Conservation (phyloP, 2,113 vertebrate species). For the Argyrosomus japonicus region DNA sequence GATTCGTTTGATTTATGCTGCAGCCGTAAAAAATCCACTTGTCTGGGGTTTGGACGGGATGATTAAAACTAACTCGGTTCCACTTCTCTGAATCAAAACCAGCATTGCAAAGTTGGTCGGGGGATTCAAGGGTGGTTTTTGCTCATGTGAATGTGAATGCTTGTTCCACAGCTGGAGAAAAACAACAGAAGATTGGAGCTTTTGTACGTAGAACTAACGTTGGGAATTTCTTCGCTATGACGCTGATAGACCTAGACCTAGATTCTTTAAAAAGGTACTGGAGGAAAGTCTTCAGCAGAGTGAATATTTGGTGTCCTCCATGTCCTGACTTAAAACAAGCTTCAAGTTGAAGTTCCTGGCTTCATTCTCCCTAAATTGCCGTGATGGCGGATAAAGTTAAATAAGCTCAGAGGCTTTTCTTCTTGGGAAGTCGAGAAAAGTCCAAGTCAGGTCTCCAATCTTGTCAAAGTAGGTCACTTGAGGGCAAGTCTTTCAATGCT, state of each 20-base stretch:
- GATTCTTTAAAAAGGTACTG: neutral
- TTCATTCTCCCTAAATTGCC: neutral
- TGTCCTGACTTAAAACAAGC: neutral
- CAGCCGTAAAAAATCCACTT: conserved; percentile 16
- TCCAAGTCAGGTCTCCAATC: neutral
- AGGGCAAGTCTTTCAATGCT: neutral
- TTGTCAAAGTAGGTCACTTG: no score
- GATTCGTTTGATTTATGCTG: conserved; percentile 16
- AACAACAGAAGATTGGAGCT: neutral
- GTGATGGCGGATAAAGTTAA: neutral
- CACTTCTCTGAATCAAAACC: neutral
- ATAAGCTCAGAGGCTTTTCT: neutral
- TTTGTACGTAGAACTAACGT: neutral
- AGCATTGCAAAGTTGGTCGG: neutral
- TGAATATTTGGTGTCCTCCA: neutral
- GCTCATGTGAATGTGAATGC: neutral
- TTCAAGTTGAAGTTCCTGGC: neutral
- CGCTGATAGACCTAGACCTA: neutral
- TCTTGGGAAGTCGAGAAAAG: neutral
- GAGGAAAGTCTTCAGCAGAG: neutral
- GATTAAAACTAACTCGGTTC: neutral
- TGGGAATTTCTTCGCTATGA: neutral
- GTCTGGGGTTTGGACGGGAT: neutral
- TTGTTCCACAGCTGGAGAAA: neutral
- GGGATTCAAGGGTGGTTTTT: neutral